A percentile compares a stretch with the other conserved stretches of the same genome.
Evolutionary conservation across 2,888 invertebrate genomes (phyloP).

Genomic region (Eurois occulta): DNA sequence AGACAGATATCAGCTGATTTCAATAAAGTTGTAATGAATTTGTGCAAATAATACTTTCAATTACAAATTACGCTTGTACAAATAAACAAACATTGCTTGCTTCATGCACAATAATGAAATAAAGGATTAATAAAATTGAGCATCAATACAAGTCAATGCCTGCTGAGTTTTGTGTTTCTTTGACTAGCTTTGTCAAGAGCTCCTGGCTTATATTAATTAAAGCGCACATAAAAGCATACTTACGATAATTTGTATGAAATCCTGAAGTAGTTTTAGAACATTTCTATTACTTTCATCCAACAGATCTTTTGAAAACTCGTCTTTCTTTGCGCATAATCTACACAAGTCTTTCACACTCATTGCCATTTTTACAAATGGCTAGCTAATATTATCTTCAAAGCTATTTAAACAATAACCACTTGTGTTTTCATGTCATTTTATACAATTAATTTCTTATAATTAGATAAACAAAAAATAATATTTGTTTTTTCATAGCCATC

Average conservation of each 20-base stretch:
- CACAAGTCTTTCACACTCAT: conserved; percentile 80
- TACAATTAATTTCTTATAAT: neutral
- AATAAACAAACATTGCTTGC: neutral
- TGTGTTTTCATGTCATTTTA: conserved; percentile 1
- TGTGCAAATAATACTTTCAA: neutral
- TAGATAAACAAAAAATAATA: conserved; percentile 15
- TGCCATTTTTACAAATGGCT: conserved; percentile 66
- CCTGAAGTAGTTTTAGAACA: conserved; percentile 82
- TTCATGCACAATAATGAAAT: neutral
- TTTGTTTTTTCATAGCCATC: conserved; percentile 40
- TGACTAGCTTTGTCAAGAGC: neutral
- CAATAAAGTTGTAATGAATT: neutral
- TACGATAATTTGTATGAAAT: conserved; percentile 83
- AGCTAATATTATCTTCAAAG: neutral
- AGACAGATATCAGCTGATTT: neutral
- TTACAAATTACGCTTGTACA: neutral
- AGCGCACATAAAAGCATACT: conserved; percentile 61
- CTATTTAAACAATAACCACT: neutral
- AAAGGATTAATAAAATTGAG: neutral
- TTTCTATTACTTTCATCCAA: conserved; percentile 82
- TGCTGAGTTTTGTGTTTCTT: neutral
- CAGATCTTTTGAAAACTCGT: conserved; percentile 84
- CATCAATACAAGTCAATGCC: conserved; percentile 11
- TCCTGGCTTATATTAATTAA: neutral
- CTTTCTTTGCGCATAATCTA: conserved; percentile 85